These are phyloP conservation scores for Euplagia quadripunctaria DNA, from an alignment of 2,888 invertebrate genomes.

Conservation along the genomic window DNA sequence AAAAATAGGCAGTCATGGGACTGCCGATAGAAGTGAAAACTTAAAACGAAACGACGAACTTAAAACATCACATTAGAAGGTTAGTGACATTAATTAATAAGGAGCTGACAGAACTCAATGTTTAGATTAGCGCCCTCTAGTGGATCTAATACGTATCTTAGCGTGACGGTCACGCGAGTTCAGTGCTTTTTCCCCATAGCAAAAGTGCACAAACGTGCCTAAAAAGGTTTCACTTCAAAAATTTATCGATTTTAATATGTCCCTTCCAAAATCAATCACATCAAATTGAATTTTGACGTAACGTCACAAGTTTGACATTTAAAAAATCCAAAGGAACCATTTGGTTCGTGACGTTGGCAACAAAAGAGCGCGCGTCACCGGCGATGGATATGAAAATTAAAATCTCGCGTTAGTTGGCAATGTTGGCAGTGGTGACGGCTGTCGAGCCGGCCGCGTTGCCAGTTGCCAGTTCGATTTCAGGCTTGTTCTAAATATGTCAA, in stretches of 20 bases:
- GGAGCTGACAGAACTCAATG: no score
- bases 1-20: no score
- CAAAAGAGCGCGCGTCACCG: constrained; percentile 71
- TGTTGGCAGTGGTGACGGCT: constrained; percentile 78
- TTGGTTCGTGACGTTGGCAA: constrained; percentile 76
- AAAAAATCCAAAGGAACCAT: constrained; percentile 75
- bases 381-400: constrained; percentile 86
- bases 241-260: constrained; percentile 48
- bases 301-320: constrained; percentile 79
- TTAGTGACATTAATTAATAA: no score
- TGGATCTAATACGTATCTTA: no score
- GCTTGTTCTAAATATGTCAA: constrained; percentile 88
- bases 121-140: no score
- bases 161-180: no score
- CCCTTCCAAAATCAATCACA: constrained; percentile 77
- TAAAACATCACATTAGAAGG: no score
- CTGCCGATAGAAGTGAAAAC: no score
- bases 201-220: no score
- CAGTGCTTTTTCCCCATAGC: no score
- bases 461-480: constrained; percentile 82
- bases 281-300: constrained; percentile 56
- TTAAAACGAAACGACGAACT: no score
- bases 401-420: constrained; percentile 78
- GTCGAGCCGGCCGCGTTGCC: constrained; percentile 68
- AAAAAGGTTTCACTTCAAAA: no score